phyloP scores from a whole-genome alignment of 2,113 vertebrate species.

The Pipa parva region DNA sequence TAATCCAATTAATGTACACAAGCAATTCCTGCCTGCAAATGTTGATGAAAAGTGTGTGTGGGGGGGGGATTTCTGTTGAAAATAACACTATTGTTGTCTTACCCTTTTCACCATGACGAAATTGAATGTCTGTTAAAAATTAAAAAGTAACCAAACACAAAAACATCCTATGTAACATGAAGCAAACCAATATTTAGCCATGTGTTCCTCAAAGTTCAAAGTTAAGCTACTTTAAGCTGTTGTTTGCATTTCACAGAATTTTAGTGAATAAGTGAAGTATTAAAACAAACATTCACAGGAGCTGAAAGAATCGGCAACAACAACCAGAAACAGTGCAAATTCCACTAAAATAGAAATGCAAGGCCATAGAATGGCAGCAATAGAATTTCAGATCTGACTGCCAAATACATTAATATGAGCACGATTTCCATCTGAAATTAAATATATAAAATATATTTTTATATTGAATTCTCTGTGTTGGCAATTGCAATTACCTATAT shows the following conservation, averaged over 20 bases:
- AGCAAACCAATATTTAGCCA: constrained; percentile 7
- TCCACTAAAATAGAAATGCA: constrained; percentile 4
- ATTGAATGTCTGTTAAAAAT: not conserved
- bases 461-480: too few species aligned
- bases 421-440: too few species aligned
- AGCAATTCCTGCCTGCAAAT: too few species aligned
- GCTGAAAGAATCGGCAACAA: constrained; percentile 1
- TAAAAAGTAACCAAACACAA: constrained; percentile 21
- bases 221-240: constrained; percentile 16
- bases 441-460: too few species aligned
- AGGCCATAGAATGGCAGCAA: not conserved
- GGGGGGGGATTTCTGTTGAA: too few species aligned
- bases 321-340: constrained; percentile 8
- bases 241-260: constrained; percentile 17
- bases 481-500: too few species aligned
- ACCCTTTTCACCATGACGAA: too few species aligned
- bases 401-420: too few species aligned
- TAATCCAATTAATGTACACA: too few species aligned
- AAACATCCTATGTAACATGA: constrained; percentile 25
- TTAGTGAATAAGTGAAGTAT: constrained; percentile 10
- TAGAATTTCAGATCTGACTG: too few species aligned
- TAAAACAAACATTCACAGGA: constrained; percentile 19
- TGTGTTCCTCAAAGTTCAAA: constrained; percentile 5
- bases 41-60: too few species aligned
- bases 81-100: too few species aligned